Conservation (phyloP, 2,888 invertebrate species). For the Herminia tarsipennalis region DNA sequence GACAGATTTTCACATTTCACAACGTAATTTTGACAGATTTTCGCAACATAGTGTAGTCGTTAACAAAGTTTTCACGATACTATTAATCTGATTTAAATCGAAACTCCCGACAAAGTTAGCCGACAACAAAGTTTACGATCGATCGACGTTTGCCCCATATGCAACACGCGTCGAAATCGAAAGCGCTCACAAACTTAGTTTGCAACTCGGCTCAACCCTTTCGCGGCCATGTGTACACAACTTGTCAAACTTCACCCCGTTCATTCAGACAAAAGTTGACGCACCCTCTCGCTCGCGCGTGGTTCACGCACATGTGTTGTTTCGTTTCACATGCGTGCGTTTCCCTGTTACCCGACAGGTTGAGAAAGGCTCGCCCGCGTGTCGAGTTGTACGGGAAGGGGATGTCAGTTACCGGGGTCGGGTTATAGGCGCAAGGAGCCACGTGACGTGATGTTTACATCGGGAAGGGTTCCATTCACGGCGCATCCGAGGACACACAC, state of each 20-base stretch:
- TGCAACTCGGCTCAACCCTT: conserved; percentile 76
- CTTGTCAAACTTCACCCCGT: conserved; percentile 75
- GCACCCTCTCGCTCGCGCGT: conserved; percentile 68
- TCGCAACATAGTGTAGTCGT: conserved; percentile 28
- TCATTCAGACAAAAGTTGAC: conserved; percentile 73
- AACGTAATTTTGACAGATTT: conserved; percentile 44
- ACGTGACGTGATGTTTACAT: conserved; percentile 66
- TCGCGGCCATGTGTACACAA: conserved; percentile 72
- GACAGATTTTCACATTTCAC: conserved; percentile 65
- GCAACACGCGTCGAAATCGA: conserved; percentile 79
- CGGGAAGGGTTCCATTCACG: conserved; percentile 68
- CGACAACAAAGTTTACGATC: conserved; percentile 65
- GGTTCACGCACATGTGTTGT: conserved; percentile 74
- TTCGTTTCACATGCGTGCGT: conserved; percentile 68
- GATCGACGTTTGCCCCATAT: conserved; percentile 75
- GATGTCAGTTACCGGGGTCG: conserved; percentile 45
- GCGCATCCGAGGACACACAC: conserved; percentile 45
- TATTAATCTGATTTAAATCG: conserved; percentile 54
- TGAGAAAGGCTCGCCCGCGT: conserved; percentile 37
- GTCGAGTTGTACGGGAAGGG: conserved; percentile 35
- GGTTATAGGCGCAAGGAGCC: conserved; percentile 56
- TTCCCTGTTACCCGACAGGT: conserved; percentile 52
- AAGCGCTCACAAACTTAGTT: conserved; percentile 72
- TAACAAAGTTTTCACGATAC: conserved; percentile 23
- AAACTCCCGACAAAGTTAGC: conserved; percentile 56